Evolutionary conservation across 2,797 vertebrate species (phyloP), one percentile per base, ranked within the genome.

Genomic region (Trematomus bernacchii): DNA sequence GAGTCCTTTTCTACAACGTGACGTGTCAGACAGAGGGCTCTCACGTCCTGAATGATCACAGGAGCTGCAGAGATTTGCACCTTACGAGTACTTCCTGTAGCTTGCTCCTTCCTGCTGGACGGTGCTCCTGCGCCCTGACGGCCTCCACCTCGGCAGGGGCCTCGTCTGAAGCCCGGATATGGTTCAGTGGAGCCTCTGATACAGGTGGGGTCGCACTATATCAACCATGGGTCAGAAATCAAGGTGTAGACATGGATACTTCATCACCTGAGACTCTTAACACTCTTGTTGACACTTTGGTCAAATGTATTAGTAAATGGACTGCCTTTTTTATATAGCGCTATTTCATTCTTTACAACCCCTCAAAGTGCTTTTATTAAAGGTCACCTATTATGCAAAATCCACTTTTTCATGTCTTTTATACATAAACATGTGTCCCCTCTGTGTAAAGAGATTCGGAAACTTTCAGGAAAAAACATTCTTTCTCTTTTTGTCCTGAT

Each of bases 91-190:
- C 66, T 0, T 93, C 82, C 62, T 95, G 93, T 6, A 37, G 23
- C 7, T 65, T 95, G 50, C 15, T 11, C 2, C 77, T 95, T 7
- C 91, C 92, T 1, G 8, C 52, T 0, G 60, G 58, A n/a, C 52
- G 52, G 7, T 91, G 82, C 63, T 82, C 59, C 47, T 94, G 95
- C 52, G 11, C 72, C 10, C 66, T 95, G 51, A 88, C 83, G 0
- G 91, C 91, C 3, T 85, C 82, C 57, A 96, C 92, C 58, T 86
- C 88, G 0, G 92, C 69, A 0, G 94, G 95, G 3, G 27, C 75
- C 0, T 96, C 95, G 0, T 92, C 93, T 0, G 1, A 71, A 4
- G 87, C 90, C 11, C 18, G 18, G 1, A 60, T 93, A 19, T 71
- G 78, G 63, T 42, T 92, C 33, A 73, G 21, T 0, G 54, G 67